Percentiles rank a stretch among this genome's conserved stretches.
These are phyloP conservation scores for Phragmatobia fuliginosa DNA, from an alignment of 2,888 invertebrate genomes.

Conservation along the genomic window DNA sequence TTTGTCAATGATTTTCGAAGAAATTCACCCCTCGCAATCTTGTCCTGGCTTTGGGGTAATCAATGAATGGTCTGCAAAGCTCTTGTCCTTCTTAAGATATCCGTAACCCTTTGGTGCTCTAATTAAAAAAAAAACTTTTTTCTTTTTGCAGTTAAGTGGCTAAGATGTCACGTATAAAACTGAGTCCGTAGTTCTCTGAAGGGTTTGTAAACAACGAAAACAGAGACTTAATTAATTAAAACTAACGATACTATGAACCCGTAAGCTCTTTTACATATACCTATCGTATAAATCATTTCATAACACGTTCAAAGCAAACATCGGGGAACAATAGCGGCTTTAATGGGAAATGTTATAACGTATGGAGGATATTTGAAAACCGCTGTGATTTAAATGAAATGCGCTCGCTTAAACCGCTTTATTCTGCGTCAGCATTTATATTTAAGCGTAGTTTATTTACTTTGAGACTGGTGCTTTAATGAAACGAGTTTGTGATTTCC, in stretches of 20 bases:
- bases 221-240: background rate
- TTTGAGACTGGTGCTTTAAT: background rate
- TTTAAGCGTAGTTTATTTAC: background rate
- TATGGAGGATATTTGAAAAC: background rate
- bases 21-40: background rate
- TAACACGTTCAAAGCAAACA: background rate
- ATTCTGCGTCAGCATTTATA: background rate
- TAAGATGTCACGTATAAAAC: background rate
- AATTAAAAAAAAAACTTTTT: background rate
- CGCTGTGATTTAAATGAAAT: background rate
- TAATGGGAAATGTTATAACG: constrained; percentile 7
- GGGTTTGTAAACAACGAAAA: background rate
- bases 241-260: background rate
- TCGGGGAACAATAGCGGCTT: background rate
- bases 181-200: background rate
- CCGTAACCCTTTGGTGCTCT: background rate
- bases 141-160: background rate
- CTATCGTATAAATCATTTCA: background rate
- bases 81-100: background rate
- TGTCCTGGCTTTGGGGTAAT: background rate
- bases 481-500: background rate
- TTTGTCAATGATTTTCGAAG: background rate
- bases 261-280: background rate
- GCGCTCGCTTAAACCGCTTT: background rate
- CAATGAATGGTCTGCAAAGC: background rate